Evolutionary conservation across 2,888 invertebrate genomes (phyloP), one percentile per base, ranked within the genome.

Genomic region (Tachina lurida): DNA sequence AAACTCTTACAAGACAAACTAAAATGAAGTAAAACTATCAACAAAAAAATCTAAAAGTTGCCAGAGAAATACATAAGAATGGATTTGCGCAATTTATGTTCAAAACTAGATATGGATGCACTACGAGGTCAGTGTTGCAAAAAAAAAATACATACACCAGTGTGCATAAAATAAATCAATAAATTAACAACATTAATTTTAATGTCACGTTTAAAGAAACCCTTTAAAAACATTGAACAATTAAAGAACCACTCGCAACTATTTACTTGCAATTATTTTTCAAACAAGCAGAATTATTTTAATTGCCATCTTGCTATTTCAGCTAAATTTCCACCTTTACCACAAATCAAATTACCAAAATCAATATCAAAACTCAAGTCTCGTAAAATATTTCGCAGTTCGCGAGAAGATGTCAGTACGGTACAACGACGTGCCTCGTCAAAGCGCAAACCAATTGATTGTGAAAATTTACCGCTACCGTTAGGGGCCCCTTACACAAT

Each of bases 31-130:
- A 60, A 78, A 86, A 45, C 17, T 8, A 52, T n/a, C 19, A 56
- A 19, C 43, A 52, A 31, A 15, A 60, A 31, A 4, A 60, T 5
- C 7, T n/a, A 41, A 70, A 70, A 65, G 19, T 31, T 39, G 10
- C 17, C 9, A 45, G 49, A 54, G 17, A 9, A 52, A 84, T 15
- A 45, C 45, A 43, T 15, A 68, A 86, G 80, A 39, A 91, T 92
- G 92, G 92, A 92, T 88, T 89, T 92, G 67, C 90, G 89, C 80
- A 91, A 90, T 88, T 87, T 92, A 52, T 92, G 92, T 85, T 91
- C 90, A 76, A 91, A 91, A 81, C 86, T 92, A 73, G 91, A 92
- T 88, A 88, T 92, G 88, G 91, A 91, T 47, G 88, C 89, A 85
- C 87, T 92, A 13, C 89, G 89, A 88, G 91, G 92, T 92, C 86